Base-by-base conservation (phyloP, 2,797 vertebrate genomes). In the Cygnus olor region DNA sequence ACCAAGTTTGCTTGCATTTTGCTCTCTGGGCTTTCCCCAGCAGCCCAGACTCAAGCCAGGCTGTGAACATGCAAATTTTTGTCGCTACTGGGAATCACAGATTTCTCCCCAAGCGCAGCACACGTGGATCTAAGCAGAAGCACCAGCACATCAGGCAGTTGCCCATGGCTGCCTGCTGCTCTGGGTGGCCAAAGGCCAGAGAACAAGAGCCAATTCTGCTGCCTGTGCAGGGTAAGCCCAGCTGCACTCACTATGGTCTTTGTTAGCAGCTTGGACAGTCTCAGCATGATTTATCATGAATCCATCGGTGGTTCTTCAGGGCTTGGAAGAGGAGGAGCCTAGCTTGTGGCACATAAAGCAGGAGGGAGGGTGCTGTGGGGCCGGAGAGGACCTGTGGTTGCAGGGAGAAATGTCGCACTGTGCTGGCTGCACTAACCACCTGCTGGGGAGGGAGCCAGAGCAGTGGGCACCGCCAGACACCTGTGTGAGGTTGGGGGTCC, bases 381-480 rank as follows among this genome's bases (percentile, higher is more conserved):
- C 30, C 22, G 18, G 11, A 51, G n/a, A 81, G 28, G 49, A 32
- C 4, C 0, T 47, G 6, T 6, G 45, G 44, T n/a, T 19, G 19
- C 58, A 70, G 32, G 49, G 38, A 44, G 14, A 19, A 32, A 32
- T 64, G 60, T 40, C 1, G 28, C 25, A 32, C 47, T 1, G 4
- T 10, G 30, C 34, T 0, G 3, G 21, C 22, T 51, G 49, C 2
- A 1, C 5, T 42, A 49, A 47, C 56, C 27, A 17, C 3, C 32
- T 32, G 36, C 6, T 24, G 1, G 25, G 15, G 38, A 56, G 24
- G 54, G 28, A 63, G 60, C 4, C 80, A 34, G 40, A 54, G 54
- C 1, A 0, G 28, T 6, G 20, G 36, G 28, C 45, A 66, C 4
- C 18, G 24, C 40, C 28, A 5, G 4, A 45, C 3, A 18, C 42